Conservation (phyloP, 2,888 invertebrate species). For the Taenaris catops region DNA sequence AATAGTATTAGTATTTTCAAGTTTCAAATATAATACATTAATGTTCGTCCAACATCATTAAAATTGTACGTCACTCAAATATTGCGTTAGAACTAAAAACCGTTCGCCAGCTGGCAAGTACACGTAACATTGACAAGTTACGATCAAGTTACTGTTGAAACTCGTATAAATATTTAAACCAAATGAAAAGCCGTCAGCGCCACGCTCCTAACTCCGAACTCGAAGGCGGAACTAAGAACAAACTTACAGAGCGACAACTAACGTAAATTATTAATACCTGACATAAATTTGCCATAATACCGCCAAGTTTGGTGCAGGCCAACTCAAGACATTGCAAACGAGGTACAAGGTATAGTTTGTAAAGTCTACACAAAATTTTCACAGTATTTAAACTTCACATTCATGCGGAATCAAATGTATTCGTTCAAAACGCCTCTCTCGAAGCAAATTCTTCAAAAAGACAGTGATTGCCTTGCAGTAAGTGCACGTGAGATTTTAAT, state of each 20-base stretch:
- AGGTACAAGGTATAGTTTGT: slow-evolving; percentile 24
- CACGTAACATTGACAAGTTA: slow-evolving; percentile 39
- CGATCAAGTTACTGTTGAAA: slow-evolving; percentile 36
- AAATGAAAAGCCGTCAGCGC: slow-evolving; percentile 51
- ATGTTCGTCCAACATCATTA: not conserved
- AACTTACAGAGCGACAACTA: slow-evolving; percentile 63
- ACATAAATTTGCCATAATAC: slow-evolving; percentile 78
- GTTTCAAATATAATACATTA: too few relatives aligned
- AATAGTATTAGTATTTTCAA: too few relatives aligned
- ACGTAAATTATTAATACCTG: slow-evolving; percentile 78
- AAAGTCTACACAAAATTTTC: slow-evolving; percentile 3
- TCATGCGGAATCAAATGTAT: too few relatives aligned
- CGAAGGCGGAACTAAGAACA: slow-evolving; percentile 30
- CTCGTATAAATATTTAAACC: slow-evolving; percentile 68
- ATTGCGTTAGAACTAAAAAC: slow-evolving; percentile 14
- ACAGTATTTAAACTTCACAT: too few relatives aligned
- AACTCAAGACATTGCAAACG: slow-evolving; percentile 59
- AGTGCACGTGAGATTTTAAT: too few relatives aligned
- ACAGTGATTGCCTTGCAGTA: too few relatives aligned
- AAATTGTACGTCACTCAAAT: slow-evolving; percentile 9
- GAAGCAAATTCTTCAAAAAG: too few relatives aligned
- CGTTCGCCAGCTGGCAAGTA: slow-evolving; percentile 18
- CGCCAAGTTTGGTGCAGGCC: slow-evolving; percentile 55
- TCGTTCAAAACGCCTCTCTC: too few relatives aligned
- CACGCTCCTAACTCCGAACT: slow-evolving; percentile 36